Evolutionary conservation across 1,140 invertebrate species (phyloP), one percentile per base, ranked within the genome.

Genomic region (Conus betulinus): DNA sequence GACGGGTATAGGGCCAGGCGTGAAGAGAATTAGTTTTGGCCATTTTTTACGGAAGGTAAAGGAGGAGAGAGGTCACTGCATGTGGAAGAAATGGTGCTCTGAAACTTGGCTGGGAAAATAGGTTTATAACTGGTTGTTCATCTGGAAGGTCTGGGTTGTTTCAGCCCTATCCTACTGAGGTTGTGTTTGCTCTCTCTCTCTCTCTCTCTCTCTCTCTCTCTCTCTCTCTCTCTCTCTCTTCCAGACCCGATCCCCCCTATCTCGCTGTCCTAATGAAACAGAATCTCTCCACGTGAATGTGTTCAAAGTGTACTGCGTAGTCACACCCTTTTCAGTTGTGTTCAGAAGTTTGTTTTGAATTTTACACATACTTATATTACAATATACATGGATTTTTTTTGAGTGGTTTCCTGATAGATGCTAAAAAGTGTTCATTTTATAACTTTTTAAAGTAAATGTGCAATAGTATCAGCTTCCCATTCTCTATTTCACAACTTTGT

Each of bases 151-250:
- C 57, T 60, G 57, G 57, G 57, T 0, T 60, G 57, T 8, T 8
- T 15, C 57, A 60, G 57, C 57, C 57, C 15, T 60, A 23, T 71
- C 67, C 13, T 20, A 7, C 23, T 23, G 20, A 71, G 67, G 67
- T 71, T 71, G 67, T 71, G 3, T 1, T 78, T 25, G 3, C 25
- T 10, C 76, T 78, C 76, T 78, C 25, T 78, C 76, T 78, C 76
- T 78, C 76, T 78, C 76, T 78, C 76, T 78, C 76, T 27, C 25
- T 78, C 76, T 27, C 76, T 51, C 76, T 78, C 76, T 78, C 76
- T 78, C 76, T 39, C 76, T 39, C n/a, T 78, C 76, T 78, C 76
- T 78, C 76, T 39, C 76, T 78, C 76, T 78, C 25, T 78, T 6
- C 1, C 76, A 39, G 39, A 39, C 39, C 39, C 39, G 39, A 39